These are phyloP conservation scores for Onthophagus sagittarius DNA, from an alignment of 2,888 invertebrate species.

Conservation along the genomic window DNA sequence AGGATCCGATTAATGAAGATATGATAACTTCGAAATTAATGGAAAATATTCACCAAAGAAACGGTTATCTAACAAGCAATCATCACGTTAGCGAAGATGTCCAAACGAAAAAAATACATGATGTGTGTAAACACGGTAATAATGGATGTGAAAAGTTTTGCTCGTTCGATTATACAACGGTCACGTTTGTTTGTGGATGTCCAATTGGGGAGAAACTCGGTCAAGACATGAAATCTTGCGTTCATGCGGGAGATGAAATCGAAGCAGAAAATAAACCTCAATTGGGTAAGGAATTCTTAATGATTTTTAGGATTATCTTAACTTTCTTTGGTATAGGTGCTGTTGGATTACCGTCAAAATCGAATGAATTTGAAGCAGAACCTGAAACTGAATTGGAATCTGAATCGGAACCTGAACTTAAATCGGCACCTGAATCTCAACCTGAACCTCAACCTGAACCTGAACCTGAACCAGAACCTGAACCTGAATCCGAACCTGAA, in stretches of 20 bases:
- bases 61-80: constrained; percentile 50
- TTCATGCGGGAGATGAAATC: not conserved
- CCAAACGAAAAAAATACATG: constrained; percentile 56
- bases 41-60: constrained; percentile 51
- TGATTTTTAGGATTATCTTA: not conserved
- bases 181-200: constrained; percentile 66
- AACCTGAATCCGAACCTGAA: constrained; percentile 35
- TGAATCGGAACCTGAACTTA: constrained; percentile 28
- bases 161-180: constrained; percentile 58
- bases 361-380: constrained; percentile 25
- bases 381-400: constrained; percentile 34
- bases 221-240: constrained; percentile 42
- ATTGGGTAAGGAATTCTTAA: not conserved
- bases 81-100: constrained; percentile 51
- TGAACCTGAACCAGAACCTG: constrained; percentile 31
- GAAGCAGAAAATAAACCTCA: constrained; percentile 29
- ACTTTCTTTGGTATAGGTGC: not conserved
- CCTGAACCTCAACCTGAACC: constrained; percentile 28
- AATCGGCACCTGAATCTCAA: constrained; percentile 32
- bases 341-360: not conserved
- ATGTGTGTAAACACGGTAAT: constrained; percentile 63
- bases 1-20: constrained; percentile 50
- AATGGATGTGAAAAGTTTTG: constrained; percentile 66
- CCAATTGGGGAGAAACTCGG: constrained; percentile 55
- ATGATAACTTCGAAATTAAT: constrained; percentile 51